Conservation (phyloP, 2,888 invertebrate genomes). For the Leucophenga montana region DNA sequence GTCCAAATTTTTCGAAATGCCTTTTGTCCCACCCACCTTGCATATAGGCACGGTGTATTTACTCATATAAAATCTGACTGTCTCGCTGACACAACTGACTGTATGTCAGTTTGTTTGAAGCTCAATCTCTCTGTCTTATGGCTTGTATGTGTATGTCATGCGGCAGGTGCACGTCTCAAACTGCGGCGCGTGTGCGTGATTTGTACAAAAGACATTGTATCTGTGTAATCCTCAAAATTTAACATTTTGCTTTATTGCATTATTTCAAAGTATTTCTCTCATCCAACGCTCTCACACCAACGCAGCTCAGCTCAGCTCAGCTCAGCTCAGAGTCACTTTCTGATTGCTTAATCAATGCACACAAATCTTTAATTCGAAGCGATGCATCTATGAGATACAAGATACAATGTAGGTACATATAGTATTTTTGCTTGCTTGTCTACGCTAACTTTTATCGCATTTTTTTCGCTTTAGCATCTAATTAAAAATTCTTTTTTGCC, state of each 20-base stretch:
- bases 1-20: too few relatives aligned
- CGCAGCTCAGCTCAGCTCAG: background rate
- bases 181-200: conserved; percentile 6
- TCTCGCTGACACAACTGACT: background rate
- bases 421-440: background rate
- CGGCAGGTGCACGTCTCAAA: conserved; percentile 16
- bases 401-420: too few relatives aligned
- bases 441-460: background rate
- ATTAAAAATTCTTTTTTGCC: conserved; percentile 21
- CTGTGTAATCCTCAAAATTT: background rate
- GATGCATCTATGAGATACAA: too few relatives aligned
- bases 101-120: conserved; percentile 13
- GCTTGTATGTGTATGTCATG: conserved; percentile 15
- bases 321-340: background rate
- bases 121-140: background rate
- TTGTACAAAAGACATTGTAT: conserved; percentile 15
- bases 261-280: background rate
- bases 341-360: conserved; percentile 23
- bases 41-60: too few relatives aligned
- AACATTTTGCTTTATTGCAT: background rate
- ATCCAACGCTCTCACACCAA: background rate
- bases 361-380: background rate
- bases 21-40: too few relatives aligned
- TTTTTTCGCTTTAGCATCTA: conserved; percentile 17
- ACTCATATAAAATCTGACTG: background rate